Conservation (phyloP, 2,888 invertebrate species). For the Lumbricus terrestris region DNA sequence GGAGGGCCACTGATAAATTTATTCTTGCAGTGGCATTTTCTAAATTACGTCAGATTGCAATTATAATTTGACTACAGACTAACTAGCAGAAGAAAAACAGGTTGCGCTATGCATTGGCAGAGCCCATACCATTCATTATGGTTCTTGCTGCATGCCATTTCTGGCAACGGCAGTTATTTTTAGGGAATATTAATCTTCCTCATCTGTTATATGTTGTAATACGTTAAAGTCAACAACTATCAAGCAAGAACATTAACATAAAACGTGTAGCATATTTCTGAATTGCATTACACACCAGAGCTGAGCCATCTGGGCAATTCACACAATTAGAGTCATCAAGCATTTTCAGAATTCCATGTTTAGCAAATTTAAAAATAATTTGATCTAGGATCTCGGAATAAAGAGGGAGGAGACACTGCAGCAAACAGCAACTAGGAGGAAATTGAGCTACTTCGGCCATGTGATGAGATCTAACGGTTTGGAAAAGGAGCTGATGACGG, state of each 20-base stretch:
- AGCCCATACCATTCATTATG: not conserved
- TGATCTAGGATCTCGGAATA: too few relatives aligned
- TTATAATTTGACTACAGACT: not conserved
- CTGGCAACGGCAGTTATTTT: not conserved
- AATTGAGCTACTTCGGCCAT: too few relatives aligned
- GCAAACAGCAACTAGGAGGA: too few relatives aligned
- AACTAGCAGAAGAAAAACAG: not conserved
- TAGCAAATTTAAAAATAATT: too few relatives aligned
- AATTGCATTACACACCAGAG: too few relatives aligned
- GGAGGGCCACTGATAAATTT: not conserved
- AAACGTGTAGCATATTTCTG: not conserved
- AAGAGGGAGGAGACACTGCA: too few relatives aligned
- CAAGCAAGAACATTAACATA: not conserved
- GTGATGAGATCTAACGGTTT: too few relatives aligned
- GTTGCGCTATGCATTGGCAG: not conserved
- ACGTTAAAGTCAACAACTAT: not conserved
- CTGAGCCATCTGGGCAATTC: not conserved
- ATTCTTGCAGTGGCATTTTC: not conserved
- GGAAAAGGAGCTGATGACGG: too few relatives aligned
- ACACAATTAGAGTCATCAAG: too few relatives aligned
- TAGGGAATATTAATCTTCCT: not conserved
- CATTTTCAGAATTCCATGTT: not conserved
- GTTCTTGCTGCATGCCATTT: not conserved
- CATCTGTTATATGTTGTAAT: too few relatives aligned
- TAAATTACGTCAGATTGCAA: too few relatives aligned